Base-by-base conservation (phyloP, 2,797 vertebrate genomes). In the Taenioides sp. region DNA sequence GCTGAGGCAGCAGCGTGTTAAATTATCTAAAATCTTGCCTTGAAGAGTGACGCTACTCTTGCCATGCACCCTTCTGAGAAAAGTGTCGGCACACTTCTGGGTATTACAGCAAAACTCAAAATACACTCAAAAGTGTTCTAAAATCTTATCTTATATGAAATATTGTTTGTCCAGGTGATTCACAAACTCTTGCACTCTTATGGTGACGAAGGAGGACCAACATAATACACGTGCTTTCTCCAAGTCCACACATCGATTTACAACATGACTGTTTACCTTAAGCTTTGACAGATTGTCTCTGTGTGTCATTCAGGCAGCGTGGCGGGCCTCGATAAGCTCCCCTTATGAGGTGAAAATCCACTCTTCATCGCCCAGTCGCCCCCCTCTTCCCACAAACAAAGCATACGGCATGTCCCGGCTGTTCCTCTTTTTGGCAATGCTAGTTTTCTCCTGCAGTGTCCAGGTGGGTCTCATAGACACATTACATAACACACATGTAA, bases 391-490 rank as follows among this genome's bases (percentile, higher is more conserved):
- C 84, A 79, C 77, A 84, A 80, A 70, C 90, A 75, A 77, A 85
- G 64, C 90, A 73, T 69, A 88, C 95, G 95, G 92, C 89, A 97
- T 97, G 96, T 95, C 92, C 92, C 94, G 75, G 80, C 80, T 87
- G 47, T 82, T 74, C 76, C 85, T 95, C 67, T 89, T 94, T 86
- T 83, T 91, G 86, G 89, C 89, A 74, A 84, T 91, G 69, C 85
- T 95, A 75, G 82, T 88, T 68, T 74, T 93, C 82, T 93, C 86
- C 81, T 84, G 91, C 89, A 91, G 85, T 89, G 83, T 91, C 80
- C 94, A 94, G 93, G 94, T 95, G 75, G 85, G 92, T 77, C 78
- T 20, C 2, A 57, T 43, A 61, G 65, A 60, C 54, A 78, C 49
- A 59, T 62, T 37, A 34, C 59, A 54, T 31, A 50, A 27, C 23